These are phyloP conservation scores for Dipodomys spectabilis DNA, from an alignment of 2,113 vertebrate genomes.

Conservation along the genomic window DNA sequence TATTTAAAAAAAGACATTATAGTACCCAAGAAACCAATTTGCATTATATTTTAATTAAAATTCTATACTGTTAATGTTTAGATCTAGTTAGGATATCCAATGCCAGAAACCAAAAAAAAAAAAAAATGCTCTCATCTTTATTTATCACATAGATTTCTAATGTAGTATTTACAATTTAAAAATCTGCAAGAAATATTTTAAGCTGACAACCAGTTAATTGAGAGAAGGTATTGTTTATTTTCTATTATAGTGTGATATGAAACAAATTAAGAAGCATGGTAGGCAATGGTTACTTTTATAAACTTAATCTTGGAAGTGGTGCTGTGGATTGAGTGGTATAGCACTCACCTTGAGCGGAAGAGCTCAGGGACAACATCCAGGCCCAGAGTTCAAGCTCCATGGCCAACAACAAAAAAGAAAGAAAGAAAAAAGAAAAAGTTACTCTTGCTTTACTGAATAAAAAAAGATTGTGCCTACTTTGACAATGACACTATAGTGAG, in stretches of 20 bases:
- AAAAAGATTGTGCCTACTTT: not conserved
- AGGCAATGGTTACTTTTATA: not conserved
- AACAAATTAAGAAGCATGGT: not conserved
- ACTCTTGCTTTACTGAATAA: not conserved
- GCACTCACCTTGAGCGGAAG: too few species aligned
- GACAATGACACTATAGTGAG: conserved; percentile 6
- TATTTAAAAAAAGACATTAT: not conserved
- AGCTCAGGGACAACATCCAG: too few species aligned
- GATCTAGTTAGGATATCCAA: not conserved
- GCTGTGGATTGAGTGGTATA: too few species aligned
- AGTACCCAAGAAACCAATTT: not conserved
- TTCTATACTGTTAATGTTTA: not conserved
- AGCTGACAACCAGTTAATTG: not conserved
- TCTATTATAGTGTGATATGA: not conserved
- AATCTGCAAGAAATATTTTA: not conserved
- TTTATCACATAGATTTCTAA: not conserved
- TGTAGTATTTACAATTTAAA: not conserved
- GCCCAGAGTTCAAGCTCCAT: too few species aligned
- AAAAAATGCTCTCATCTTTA: conserved; percentile 4
- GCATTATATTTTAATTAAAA: conserved; percentile 6
- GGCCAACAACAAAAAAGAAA: too few species aligned
- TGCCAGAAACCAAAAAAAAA: not conserved
- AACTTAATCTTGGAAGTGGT: not conserved
- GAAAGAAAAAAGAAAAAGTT: not conserved
- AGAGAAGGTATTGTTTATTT: conserved; percentile 22